phyloP scores from a whole-genome alignment of 2,888 invertebrate species.

The Torymus tubicola region DNA sequence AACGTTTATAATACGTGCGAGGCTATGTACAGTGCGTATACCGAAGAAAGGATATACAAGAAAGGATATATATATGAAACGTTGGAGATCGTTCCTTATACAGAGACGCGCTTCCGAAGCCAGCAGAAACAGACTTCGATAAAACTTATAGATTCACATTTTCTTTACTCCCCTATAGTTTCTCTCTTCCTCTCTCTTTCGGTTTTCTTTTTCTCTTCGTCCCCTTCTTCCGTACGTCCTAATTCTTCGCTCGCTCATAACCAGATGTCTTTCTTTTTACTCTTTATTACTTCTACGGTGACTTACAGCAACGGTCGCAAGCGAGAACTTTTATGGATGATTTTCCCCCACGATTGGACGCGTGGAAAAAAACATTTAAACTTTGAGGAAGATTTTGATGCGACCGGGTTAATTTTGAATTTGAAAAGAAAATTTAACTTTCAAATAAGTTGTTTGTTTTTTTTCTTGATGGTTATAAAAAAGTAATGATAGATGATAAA shows the following conservation, averaged over 20 bases:
- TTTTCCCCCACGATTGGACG: background rate
- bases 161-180: background rate
- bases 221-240: conserved; percentile 24
- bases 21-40: too few species aligned
- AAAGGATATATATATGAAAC: too few species aligned
- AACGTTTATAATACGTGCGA: background rate
- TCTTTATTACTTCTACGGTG: conserved; percentile 10
- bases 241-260: conserved; percentile 40
- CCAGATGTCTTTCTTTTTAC: conserved; percentile 33
- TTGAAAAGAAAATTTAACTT: too few species aligned
- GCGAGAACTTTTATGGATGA: background rate
- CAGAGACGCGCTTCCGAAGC: background rate
- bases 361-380: too few species aligned
- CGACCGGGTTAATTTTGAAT: too few species aligned
- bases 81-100: conserved; percentile 15
- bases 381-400: too few species aligned
- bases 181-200: background rate
- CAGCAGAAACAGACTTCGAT: conserved; percentile 44
- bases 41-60: too few species aligned
- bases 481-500: too few species aligned
- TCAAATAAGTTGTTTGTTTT: too few species aligned
- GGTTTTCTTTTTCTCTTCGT: background rate
- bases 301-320: background rate
- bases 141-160: conserved; percentile 34
- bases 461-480: too few species aligned